Conservation (phyloP, 2,797 vertebrate genomes). For the Karalla daura region DNA sequence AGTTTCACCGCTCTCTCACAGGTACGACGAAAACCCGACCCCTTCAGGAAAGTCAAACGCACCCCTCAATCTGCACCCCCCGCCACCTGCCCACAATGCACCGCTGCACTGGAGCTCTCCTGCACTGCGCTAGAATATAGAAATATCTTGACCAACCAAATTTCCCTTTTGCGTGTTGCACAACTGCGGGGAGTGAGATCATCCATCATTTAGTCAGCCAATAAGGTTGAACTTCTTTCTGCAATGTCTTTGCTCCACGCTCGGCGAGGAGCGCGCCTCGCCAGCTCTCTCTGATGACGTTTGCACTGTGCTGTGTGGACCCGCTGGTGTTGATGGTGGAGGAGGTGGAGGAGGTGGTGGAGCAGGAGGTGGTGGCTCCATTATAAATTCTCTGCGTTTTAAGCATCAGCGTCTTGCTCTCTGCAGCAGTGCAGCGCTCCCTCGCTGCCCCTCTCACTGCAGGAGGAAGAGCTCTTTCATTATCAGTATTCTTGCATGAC, state of each 20-base stretch:
- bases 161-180: conserved; percentile 64
- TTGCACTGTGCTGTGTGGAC: conserved; percentile 30
- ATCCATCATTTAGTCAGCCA: conserved; percentile 74
- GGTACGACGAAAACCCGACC: conserved; percentile 32
- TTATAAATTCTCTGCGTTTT: conserved; percentile 50
- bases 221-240: conserved; percentile 61
- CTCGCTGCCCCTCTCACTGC: conserved; percentile 70
- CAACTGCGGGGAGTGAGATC: conserved; percentile 67
- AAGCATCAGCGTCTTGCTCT: conserved; percentile 57
- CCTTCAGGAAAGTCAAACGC: conserved; percentile 42
- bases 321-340: too few species aligned
- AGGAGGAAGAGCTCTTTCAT: conserved; percentile 40
- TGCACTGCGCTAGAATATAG: conserved; percentile 77
- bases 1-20: conserved; percentile 17
- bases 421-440: conserved; percentile 79
- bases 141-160: conserved; percentile 73
- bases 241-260: conserved; percentile 43
- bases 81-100: conserved; percentile 67
- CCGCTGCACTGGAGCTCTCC: conserved; percentile 63
- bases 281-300: conserved; percentile 36
- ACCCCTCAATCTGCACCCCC: conserved; percentile 66
- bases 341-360: too few species aligned
- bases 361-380: conserved; percentile 48
- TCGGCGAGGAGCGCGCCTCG: conserved; percentile 19
- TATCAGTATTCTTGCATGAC: conserved; percentile 41